phyloP scores from a whole-genome alignment of 2,113 vertebrate species.

The Neodon shergylaensis region DNA sequence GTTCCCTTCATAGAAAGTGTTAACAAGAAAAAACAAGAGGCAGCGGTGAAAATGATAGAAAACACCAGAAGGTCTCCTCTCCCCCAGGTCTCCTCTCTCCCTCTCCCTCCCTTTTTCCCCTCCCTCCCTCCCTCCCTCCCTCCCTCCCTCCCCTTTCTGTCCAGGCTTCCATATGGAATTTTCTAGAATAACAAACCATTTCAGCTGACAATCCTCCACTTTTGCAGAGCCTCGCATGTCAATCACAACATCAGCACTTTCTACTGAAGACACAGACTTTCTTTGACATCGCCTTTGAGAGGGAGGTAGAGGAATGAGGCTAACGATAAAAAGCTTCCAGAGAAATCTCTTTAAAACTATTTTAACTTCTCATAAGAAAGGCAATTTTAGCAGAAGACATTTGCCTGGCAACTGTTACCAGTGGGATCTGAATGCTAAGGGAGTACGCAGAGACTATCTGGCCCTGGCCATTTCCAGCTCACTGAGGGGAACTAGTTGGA shows the following conservation, averaged over 20 bases:
- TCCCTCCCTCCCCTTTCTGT: too few species aligned
- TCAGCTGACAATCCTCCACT: fast-evolving
- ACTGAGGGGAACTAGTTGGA: slow-evolving; percentile 49
- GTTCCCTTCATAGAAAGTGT: slow-evolving; percentile 46
- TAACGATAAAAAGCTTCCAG: neutral
- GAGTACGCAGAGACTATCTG: slow-evolving; percentile 47
- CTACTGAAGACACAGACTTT: neutral
- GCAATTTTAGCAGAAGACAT: slow-evolving; percentile 48
- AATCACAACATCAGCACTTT: neutral
- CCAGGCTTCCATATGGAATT: neutral
- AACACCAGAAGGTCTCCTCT: neutral
- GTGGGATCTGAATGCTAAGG: slow-evolving; percentile 13
- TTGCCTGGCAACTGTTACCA: slow-evolving; percentile 68
- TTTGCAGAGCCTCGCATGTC: neutral
- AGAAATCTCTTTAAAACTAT: slow-evolving; percentile 32
- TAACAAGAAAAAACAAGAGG: slow-evolving; percentile 37
- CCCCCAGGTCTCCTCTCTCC: neutral
- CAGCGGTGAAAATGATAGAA: slow-evolving; percentile 38
- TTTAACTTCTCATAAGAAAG: slow-evolving; percentile 38
- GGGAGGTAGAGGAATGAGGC: neutral
- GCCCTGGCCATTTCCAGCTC: slow-evolving; percentile 59
- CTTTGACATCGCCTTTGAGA: neutral
- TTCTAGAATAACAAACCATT: neutral
- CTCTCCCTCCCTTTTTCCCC: neutral
- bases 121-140: too few species aligned